These are phyloP conservation scores for Drosophila fulvimacula DNA, from an alignment of 2,888 invertebrate species.

Conservation along the genomic window DNA sequence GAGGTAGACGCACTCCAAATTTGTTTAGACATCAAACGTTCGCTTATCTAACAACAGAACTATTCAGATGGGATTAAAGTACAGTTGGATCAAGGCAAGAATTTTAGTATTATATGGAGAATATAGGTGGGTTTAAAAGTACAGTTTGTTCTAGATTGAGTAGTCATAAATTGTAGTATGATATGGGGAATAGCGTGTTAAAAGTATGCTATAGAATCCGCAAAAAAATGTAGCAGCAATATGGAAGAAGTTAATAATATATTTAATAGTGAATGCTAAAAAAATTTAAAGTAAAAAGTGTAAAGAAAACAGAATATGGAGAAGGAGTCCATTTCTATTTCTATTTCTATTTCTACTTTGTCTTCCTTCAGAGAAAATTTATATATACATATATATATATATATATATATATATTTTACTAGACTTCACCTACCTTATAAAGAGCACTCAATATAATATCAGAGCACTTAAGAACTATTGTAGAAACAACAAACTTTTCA, in stretches of 20 bases:
- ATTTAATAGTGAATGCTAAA: no score
- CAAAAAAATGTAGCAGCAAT: no score
- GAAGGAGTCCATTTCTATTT: no score
- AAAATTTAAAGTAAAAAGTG: no score
- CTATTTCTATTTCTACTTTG: no score
- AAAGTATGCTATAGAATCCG: slow-evolving; percentile 21
- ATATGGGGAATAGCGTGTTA: not conserved
- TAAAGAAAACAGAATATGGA: no score
- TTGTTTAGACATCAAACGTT: slow-evolving; percentile 54
- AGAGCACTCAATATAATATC: not conserved
- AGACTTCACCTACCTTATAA: not conserved
- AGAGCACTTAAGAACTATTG: not conserved
- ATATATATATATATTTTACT: no score
- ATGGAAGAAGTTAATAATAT: no score
- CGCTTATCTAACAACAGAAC: slow-evolving; percentile 51
- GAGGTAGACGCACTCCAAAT: slow-evolving; percentile 43
- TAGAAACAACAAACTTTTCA: not conserved
- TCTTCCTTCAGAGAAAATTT: no score
- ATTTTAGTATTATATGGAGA: not conserved
- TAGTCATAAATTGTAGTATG: not conserved
- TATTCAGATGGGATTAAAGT: slow-evolving; percentile 39
- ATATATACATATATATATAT: no score
- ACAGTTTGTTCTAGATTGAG: slow-evolving; percentile 37
- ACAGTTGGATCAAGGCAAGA: slow-evolving; percentile 35
- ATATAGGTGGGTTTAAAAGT: slow-evolving; percentile 33